phyloP scores from a whole-genome alignment of 2,113 vertebrate species.

The Sus scrofa region T2T-Sscrofa CM000817.6:150000501-150001000 shows the following conservation, averaged over 20 bases:
- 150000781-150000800: neutral
- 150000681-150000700: neutral
- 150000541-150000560: neutral
- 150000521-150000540: neutral
- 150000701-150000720: neutral
- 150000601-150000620: neutral
- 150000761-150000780: neutral
- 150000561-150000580: neutral
- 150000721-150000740: neutral
- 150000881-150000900: neutral
- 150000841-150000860: neutral
- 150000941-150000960: neutral
- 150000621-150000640: neutral
- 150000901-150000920: neutral
- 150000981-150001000: neutral
- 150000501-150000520: neutral
- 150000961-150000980: neutral
- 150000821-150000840: neutral
- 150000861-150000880: neutral
- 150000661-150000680: neutral
- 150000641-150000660: neutral
- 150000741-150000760: neutral
- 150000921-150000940: neutral
- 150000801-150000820: neutral
- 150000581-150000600: neutral